Base-by-base conservation (phyloP, 1,140 invertebrate species). In the Meloidogyne floridensis region DNA sequence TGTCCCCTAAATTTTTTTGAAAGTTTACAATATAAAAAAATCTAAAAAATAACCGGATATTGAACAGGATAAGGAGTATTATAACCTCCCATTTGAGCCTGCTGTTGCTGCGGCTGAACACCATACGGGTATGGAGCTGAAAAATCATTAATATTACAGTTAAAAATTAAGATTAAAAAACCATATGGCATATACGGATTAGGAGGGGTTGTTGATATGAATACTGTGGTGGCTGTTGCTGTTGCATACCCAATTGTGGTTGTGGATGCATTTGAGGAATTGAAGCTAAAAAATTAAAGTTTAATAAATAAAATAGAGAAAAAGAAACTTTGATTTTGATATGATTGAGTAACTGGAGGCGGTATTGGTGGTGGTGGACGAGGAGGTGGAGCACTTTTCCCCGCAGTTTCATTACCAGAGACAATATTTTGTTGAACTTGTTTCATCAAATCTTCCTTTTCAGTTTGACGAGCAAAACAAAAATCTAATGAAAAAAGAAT, bases 381-480 rank as follows among this genome's bases (percentile, higher is more conserved):
- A 65, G 69, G 86, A 20, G 86, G 86, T 3, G 85, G 85, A 11
- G 72, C 11, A 51, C 32, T 77, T 5, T 76, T 77, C 10, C 65
- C 18, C 47, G 73, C 72, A 71, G 15, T 53, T 2, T 8, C 73
- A 6, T 53, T 78, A 13, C 73, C 80, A 59, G 77, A 71, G 2
- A 84, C 72, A 53, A 85, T 87, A 20, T 80, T 85, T 75, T 89
- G 90, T 84, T 92, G 91, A 51, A 92, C 87, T 84, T 92, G 92
- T 53, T 90, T 85, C 90, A 98, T 91, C 75, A 98, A 90, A 91
- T 99, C 97, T 85, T 99, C 97, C 91, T 98, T 98, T 91, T 99
- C 97, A 0, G 97, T 98, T 92, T 97, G 96, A 6, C 97, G 94
- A 53, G 97, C 97, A 91, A 99, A 99, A 90, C 96, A 97, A 91